A percentile compares a stretch with the other conserved stretches of the same genome.
Conservation (phyloP, 2,797 vertebrate species). For the Naso thynnoides region DNA sequence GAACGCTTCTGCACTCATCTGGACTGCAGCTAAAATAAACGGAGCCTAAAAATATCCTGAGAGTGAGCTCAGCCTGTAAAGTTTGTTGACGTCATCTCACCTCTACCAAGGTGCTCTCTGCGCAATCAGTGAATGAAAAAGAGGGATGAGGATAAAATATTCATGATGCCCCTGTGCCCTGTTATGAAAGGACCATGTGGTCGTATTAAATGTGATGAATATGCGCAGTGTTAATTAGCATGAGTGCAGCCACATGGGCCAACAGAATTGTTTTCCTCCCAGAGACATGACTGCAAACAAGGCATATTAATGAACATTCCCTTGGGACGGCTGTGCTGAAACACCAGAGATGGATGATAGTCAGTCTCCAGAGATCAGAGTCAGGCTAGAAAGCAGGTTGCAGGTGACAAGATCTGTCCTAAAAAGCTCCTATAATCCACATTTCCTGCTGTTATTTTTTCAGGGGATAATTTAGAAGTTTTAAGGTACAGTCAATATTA, state of each 20-base stretch:
- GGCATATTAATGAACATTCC: slow-evolving; percentile 72
- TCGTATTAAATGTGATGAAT: slow-evolving; percentile 79
- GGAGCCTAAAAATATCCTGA: slow-evolving; percentile 26
- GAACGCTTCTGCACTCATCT: slow-evolving; percentile 6
- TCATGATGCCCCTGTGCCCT: slow-evolving; percentile 55
- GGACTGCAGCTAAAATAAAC: slow-evolving; percentile 14
- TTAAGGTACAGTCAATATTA: background rate
- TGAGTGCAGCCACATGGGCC: slow-evolving; percentile 74
- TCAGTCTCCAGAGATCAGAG: slow-evolving; percentile 39
- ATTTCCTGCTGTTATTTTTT: slow-evolving; percentile 7
- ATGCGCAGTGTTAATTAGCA: slow-evolving; percentile 77
- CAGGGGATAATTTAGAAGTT: background rate
- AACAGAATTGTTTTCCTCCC: slow-evolving; percentile 71
- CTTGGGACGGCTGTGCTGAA: slow-evolving; percentile 38
- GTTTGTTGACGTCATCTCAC: slow-evolving; percentile 63
- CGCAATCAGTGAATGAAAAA: slow-evolving; percentile 40
- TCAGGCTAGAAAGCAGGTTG: slow-evolving; percentile 26
- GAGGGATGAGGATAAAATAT: slow-evolving; percentile 62
- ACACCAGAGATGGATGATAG: slow-evolving; percentile 28
- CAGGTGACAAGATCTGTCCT: slow-evolving; percentile 21
- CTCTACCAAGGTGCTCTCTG: slow-evolving; percentile 72
- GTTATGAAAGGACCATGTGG: slow-evolving; percentile 75
- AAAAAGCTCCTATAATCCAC: background rate
- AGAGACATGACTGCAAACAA: slow-evolving; percentile 71
- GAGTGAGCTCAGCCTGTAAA: slow-evolving; percentile 37